Evolutionary conservation across 1,140 invertebrate species (phyloP).

Genomic region (Drosophila mayri): DNA sequence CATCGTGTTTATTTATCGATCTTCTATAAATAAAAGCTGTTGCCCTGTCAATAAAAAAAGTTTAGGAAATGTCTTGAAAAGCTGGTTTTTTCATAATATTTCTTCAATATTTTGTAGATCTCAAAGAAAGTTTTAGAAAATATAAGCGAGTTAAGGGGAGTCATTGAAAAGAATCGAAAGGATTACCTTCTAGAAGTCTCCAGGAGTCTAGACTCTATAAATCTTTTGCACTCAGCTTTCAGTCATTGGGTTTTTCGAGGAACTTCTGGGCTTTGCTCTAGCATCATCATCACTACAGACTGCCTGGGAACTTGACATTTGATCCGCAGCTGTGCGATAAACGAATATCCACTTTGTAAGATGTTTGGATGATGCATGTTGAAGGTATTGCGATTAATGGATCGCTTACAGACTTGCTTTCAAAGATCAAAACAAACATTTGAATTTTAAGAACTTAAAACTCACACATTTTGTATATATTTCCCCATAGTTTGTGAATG

Average conservation of each 20-base stretch:
- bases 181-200: not conserved
- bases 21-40: constrained; percentile 13
- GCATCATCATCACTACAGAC: not conserved
- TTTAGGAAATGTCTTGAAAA: not conserved
- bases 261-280: not conserved
- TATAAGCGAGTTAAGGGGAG: too few species aligned
- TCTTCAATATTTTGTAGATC: not conserved
- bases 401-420: not conserved
- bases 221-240: not conserved
- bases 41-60: constrained; percentile 1
- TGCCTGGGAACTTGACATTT: not conserved
- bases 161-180: not conserved
- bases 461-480: not conserved
- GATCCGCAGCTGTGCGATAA: constrained; percentile 2
- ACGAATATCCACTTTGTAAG: not conserved
- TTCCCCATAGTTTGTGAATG: constrained; percentile 1
- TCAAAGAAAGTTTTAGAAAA: too few species aligned
- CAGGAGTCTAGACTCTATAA: not conserved
- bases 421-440: not conserved
- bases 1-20: constrained; percentile 12
- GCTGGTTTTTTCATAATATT: not conserved
- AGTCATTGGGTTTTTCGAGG: not conserved
- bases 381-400: not conserved
- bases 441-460: not conserved
- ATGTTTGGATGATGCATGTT: not conserved